Evolutionary conservation across 2,797 vertebrate genomes (phyloP).

Genomic region (Oophaga sylvatica): DNA sequence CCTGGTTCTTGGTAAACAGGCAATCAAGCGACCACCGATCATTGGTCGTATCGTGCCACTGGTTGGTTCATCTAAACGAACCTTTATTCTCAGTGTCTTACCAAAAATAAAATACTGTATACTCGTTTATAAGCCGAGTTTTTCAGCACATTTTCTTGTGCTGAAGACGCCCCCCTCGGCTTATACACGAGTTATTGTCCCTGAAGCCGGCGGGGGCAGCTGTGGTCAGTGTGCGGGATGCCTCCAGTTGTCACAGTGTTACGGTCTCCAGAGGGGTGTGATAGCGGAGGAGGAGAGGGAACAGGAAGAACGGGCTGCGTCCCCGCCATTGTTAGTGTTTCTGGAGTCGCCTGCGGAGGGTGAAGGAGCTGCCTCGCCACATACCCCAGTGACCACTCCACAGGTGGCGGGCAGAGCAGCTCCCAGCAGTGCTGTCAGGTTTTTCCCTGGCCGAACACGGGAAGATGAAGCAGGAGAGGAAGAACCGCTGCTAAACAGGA

Average conservation of each 20-base stretch:
- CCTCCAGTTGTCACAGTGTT: not conserved
- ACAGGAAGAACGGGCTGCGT: not conserved
- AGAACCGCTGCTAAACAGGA: constrained; percentile 71
- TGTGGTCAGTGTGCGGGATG: not conserved
- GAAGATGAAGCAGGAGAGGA: constrained; percentile 58
- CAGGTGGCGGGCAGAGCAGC: not conserved
- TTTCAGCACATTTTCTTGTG: no score
- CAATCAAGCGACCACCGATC: no score
- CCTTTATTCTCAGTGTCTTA: no score
- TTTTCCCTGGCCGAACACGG: constrained; percentile 24
- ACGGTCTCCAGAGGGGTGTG: not conserved
- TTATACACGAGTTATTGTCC: no score
- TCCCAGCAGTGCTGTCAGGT: constrained; percentile 41
- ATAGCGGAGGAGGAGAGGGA: constrained; percentile 24
- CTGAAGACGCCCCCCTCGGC: no score
- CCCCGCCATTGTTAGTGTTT: constrained; percentile 27
- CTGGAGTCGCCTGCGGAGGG: constrained; percentile 16
- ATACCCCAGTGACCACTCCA: not conserved
- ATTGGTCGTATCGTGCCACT: no score
- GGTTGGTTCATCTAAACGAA: no score
- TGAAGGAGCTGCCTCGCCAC: not conserved
- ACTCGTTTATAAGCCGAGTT: no score
- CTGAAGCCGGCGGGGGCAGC: no score
- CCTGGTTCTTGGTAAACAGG: no score
- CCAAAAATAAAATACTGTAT: no score